These are phyloP conservation scores for Syngnathoides biaculeatus DNA, from an alignment of 2,113 vertebrate species.

Conservation along the genomic window DNA sequence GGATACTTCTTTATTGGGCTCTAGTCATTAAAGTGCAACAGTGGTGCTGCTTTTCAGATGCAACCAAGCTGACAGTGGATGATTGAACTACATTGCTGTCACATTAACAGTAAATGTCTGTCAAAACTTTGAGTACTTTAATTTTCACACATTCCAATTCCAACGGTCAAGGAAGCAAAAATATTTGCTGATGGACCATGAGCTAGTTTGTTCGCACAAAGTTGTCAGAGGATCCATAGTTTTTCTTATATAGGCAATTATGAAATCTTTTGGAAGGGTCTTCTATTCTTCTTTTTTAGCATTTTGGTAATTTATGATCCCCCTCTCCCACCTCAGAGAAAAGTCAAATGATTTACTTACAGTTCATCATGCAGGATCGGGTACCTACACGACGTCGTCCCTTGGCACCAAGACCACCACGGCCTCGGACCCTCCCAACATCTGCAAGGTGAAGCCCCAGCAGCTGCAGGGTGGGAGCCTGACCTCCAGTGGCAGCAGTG, in stretches of 20 bases:
- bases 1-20: slow-evolving; percentile 58
- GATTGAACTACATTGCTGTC: slow-evolving; percentile 72
- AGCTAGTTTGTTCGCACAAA: too few species aligned
- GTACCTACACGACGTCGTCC: slow-evolving; percentile 94
- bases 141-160: too few species aligned
- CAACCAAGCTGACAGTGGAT: slow-evolving; percentile 47
- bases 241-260: too few species aligned
- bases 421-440: slow-evolving; percentile 94
- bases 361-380: slow-evolving; percentile 75
- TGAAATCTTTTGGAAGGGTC: too few species aligned
- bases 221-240: too few species aligned
- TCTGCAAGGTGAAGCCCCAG: slow-evolving; percentile 98
- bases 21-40: slow-evolving; percentile 60
- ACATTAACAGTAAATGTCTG: slow-evolving; percentile 24
- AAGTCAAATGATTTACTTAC: neutral
- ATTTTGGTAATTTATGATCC: too few species aligned
- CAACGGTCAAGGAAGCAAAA: too few species aligned
- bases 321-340: too few species aligned
- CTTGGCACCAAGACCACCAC: slow-evolving; percentile 93
- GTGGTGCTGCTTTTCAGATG: slow-evolving; percentile 64
- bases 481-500: slow-evolving; percentile 70
- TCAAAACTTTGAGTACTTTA: too few species aligned
- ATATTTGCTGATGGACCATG: too few species aligned
- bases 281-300: too few species aligned
- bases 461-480: slow-evolving; percentile 86